phyloP scores from a whole-genome alignment of 1,140 invertebrate species.

The Thaumetopoea pityocampa region DNA sequence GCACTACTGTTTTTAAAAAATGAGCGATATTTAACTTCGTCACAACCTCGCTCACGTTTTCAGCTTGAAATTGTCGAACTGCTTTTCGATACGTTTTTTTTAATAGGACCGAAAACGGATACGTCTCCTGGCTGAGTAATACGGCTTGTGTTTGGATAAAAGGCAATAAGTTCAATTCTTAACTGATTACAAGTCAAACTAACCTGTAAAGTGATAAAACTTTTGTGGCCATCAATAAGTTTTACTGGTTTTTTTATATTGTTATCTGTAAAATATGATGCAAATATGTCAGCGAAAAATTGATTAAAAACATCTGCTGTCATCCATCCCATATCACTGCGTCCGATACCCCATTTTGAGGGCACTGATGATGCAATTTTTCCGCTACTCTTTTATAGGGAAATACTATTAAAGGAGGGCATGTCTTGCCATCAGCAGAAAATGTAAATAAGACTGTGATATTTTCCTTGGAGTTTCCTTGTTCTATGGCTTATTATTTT shows the following conservation, averaged over 20 bases:
- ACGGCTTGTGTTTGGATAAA: background rate
- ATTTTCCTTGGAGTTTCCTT: conserved; percentile 2
- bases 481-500: conserved; percentile 1
- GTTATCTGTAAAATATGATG: background rate
- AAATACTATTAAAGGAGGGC: background rate
- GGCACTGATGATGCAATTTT: background rate
- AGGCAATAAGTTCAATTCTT: background rate
- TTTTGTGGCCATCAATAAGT: conserved; percentile 2
- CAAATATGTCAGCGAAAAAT: no score
- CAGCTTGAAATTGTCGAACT: background rate
- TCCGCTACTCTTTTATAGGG: background rate
- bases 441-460: conserved; percentile 3
- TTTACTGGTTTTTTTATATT: background rate
- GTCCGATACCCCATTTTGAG: background rate
- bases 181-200: background rate
- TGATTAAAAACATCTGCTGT: background rate
- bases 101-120: background rate
- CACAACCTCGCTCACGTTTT: background rate
- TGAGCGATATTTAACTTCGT: background rate
- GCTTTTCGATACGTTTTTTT: background rate
- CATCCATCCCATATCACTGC: background rate
- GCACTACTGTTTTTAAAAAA: background rate
- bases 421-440: background rate
- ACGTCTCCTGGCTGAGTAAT: background rate
- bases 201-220: background rate